Base-by-base conservation (phyloP, 2,113 vertebrate genomes). In the Channa argus region DNA sequence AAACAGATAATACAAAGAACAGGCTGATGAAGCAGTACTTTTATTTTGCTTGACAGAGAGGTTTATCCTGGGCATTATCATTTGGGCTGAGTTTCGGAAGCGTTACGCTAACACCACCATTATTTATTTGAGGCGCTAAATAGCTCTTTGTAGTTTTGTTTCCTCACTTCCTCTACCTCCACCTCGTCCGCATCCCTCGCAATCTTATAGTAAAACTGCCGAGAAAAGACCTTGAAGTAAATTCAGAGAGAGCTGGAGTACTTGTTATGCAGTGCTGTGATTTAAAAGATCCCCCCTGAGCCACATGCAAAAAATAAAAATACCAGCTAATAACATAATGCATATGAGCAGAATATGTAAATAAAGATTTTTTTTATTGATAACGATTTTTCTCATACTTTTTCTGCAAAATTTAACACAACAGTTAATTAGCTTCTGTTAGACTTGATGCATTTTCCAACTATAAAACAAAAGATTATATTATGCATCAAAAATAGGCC, bases 321-420 rank as follows among this genome's bases (percentile, higher is more conserved):
- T 5, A 60, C 15, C 39, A 51, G 66, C 63, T 76, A 78, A 74
- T 75, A 63, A 67, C 73, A 79, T 44, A 77, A 71, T 61, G 64
- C n/a, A 10, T 67, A 75, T 33, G 71, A 68, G 58, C 8, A 37
- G 68, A 86, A 84, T 77, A 63, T 78, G 62, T 68, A 67, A 82
- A 77, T 79, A 72, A 78, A 79, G 71, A 71, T 74, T 73, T 51
- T 24, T 24, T 44, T 73, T 77, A 85, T 82, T 89, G 68, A 80
- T 80, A 88, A 88, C 87, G 85, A 91, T 90, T 92, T 90, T 85
- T 89, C 91, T 90, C 87, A 88, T 91, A 59, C 65, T 77, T 65
- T 77, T 65, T 86, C 55, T 58, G 45, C 80, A 86, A 92, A 90
- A 67, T 44, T 53, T 78, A 86, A 84, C 74, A 84, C 82, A 73